Percentiles rank a stretch among this genome's conserved stretches.
Conservation (phyloP, 1,140 invertebrate genomes). For the Probaryconus sp. region DNA sequence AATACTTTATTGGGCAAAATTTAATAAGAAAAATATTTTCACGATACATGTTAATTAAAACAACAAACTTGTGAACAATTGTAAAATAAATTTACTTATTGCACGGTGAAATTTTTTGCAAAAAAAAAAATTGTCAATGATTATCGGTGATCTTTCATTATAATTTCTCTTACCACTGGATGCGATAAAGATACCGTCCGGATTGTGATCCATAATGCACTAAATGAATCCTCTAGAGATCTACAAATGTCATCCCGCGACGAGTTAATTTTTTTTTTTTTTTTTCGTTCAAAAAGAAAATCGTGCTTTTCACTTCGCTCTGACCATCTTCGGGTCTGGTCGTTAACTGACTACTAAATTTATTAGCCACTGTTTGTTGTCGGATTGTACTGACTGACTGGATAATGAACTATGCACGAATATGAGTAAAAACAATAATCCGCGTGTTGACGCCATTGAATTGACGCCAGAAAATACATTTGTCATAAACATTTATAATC, state of each 20-base stretch:
- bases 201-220: constrained; percentile 35
- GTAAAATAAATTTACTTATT: too few relatives aligned
- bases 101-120: too few relatives aligned
- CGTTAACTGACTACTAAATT: constrained; percentile 58
- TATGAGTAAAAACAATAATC: constrained; percentile 41
- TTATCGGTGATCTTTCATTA: neutral
- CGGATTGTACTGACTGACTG: constrained; percentile 47
- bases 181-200: constrained; percentile 17
- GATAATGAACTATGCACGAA: constrained; percentile 48
- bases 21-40: too few relatives aligned
- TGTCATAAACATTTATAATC: too few relatives aligned
- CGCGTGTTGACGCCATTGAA: too few relatives aligned
- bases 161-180: constrained; percentile 25
- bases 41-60: too few relatives aligned
- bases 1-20: too few relatives aligned
- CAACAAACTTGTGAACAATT: too few relatives aligned
- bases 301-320: constrained; percentile 46
- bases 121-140: too few relatives aligned
- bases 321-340: constrained; percentile 55
- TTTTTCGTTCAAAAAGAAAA: constrained; percentile 13
- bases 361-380: constrained; percentile 59
- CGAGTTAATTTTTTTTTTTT: neutral
- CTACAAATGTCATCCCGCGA: constrained; percentile 20
- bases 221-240: too few relatives aligned
- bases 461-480: too few relatives aligned